A percentile compares a stretch with the other conserved stretches of the same genome.
phyloP scores from a whole-genome alignment of 2,113 vertebrate species.

The Baryphthengus martii region DNA sequence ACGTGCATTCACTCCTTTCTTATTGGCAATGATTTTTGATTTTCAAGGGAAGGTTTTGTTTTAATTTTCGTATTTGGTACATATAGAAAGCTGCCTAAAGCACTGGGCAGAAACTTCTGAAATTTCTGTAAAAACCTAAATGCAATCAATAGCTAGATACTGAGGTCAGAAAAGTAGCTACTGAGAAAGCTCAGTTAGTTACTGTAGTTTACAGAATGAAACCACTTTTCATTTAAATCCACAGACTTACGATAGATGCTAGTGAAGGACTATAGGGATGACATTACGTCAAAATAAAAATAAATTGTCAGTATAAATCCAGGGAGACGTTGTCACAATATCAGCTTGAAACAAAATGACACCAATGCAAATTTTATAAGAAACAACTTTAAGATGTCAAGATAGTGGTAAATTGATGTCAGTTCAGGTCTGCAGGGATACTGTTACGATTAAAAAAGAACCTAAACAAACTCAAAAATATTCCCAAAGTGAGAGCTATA shows the following conservation, averaged over 20 bases:
- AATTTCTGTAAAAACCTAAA: constrained; percentile 7
- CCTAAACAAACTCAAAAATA: constrained; percentile 43
- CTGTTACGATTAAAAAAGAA: constrained; percentile 22
- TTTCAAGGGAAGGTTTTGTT: neutral
- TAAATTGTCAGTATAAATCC: constrained; percentile 56
- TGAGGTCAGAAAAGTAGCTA: constrained; percentile 31
- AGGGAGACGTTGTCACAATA: constrained; percentile 46
- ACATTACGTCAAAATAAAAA: constrained; percentile 55
- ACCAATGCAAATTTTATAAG: constrained; percentile 57
- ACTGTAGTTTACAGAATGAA: constrained; percentile 12
- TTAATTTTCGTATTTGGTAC: neutral
- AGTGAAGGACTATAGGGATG: constrained; percentile 17
- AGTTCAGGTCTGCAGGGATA: constrained; percentile 39
- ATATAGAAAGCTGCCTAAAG: neutral
- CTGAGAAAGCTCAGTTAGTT: constrained; percentile 8
- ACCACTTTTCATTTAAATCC: constrained; percentile 22
- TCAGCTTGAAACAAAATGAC: constrained; percentile 62
- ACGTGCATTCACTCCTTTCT: neutral
- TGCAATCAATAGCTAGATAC: constrained; percentile 20
- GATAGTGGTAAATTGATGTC: constrained; percentile 62
- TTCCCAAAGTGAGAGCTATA: neutral
- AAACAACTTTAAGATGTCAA: constrained; percentile 66
- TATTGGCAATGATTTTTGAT: neutral
- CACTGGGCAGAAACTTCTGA: neutral
- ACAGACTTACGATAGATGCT: neutral